Evolutionary conservation across 2,888 invertebrate genomes (phyloP).

Genomic region (Neria commutata): DNA sequence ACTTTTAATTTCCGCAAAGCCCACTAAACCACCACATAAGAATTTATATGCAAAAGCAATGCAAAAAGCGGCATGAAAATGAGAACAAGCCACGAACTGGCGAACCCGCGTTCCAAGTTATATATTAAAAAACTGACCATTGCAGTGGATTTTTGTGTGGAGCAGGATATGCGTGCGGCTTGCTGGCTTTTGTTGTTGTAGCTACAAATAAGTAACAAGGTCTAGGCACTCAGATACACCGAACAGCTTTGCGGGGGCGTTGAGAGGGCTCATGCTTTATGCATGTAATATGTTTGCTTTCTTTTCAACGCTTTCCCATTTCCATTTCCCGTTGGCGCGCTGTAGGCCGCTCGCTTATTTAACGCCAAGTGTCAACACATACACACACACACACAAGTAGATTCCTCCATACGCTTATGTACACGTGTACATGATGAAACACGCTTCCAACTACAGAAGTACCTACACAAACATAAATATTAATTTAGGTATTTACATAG

Average conservation of each 20-base stretch:
- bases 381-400: neutral
- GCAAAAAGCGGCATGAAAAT: too few relatives aligned
- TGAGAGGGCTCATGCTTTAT: slow-evolving; percentile 16
- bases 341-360: too few relatives aligned
- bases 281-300: slow-evolving; percentile 31
- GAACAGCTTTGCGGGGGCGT: neutral
- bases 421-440: neutral
- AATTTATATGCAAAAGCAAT: too few relatives aligned
- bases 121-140: slow-evolving; percentile 28
- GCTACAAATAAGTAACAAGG: neutral
- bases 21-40: too few relatives aligned
- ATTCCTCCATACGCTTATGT: neutral
- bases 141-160: slow-evolving; percentile 21
- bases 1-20: too few relatives aligned
- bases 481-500: slow-evolving; percentile 28
- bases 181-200: neutral
- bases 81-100: too few relatives aligned
- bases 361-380: too few relatives aligned
- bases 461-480: slow-evolving; percentile 26
- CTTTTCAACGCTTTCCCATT: slow-evolving; percentile 20
- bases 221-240: neutral
- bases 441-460: neutral
- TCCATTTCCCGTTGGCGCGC: too few relatives aligned
- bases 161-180: neutral
- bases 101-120: slow-evolving; percentile 14